Evolutionary conservation across 2,888 invertebrate species (phyloP), one percentile per base, ranked within the genome.

Genomic region (Nasonia oneida): DNA sequence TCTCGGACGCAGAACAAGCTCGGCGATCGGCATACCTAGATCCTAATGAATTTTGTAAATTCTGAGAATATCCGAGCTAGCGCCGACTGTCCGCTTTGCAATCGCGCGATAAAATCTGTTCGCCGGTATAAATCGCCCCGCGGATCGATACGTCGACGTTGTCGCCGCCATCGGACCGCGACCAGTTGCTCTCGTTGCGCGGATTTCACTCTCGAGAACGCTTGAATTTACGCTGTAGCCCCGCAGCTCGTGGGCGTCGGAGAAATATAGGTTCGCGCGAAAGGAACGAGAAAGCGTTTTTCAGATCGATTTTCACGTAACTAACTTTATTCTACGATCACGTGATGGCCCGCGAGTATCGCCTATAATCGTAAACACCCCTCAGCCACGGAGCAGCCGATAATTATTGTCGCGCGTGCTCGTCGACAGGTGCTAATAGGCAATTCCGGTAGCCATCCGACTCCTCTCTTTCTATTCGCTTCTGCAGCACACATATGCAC

Each of bases 381-480:
- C n/a, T 61, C 18, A 18, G 3, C 3, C 33, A 18, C 14, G n/a
- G 29, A 23, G 37, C 23, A 14, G 2, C 14, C 15, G 67, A 61
- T 71, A 64, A 84, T 84, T 79, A 53, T 79, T 50, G 79, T 47
- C 78, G 53, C 70, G 39, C 42, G 37, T 42, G 33, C 37, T 3
- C 29, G 33, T 42, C 39, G 83, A 83, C 81, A 86, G 80, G 83
- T 86, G 83, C 86, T 86, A 86, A 86, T 83, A 61, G 71, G 50
- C 81, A 71, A 86, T 86, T 70, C 61, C 83, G 37, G 79, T 76
- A 76, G 83, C 37, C 3, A 10, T 8, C 4, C 10, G 53, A 4
- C 42, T 12, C 8, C 50, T 42, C 37, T 39, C 53, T 79, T 67
- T 70, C 29, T 37, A 53, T 33, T 12, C 8, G 53, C 15, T n/a